phyloP scores from a whole-genome alignment of 1,140 invertebrate genomes.

The Lepidurus apus region DNA sequence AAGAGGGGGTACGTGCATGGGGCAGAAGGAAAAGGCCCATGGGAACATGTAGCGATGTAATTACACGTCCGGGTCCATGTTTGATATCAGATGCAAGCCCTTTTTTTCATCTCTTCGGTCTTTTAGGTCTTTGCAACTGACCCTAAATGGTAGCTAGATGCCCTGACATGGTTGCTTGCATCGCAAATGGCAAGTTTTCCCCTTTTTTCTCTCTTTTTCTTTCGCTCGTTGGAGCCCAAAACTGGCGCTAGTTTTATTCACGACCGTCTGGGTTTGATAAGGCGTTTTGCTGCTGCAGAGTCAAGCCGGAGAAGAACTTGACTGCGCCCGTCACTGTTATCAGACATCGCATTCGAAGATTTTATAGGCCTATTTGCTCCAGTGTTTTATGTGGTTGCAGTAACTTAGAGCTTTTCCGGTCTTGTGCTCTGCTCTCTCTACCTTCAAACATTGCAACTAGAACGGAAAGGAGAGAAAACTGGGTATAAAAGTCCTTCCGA shows the following conservation, averaged over 20 bases:
- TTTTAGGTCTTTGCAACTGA: no score
- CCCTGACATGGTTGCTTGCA: no score
- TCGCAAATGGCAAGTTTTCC: not conserved
- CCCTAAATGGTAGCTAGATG: no score
- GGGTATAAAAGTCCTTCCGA: no score
- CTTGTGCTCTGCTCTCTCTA: not conserved
- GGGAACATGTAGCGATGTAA: no score
- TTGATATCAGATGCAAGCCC: no score
- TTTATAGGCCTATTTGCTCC: constrained; percentile 7
- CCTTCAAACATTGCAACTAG: no score
- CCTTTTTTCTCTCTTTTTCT: not conserved
- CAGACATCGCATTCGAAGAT: not conserved
- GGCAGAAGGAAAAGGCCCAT: no score
- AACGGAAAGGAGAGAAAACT: no score
- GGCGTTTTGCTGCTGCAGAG: not conserved
- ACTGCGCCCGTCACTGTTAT: not conserved
- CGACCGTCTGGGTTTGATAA: not conserved
- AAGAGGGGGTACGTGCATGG: no score
- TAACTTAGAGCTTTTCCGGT: not conserved
- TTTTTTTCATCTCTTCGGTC: no score
- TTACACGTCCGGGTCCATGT: no score
- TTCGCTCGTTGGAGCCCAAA: not conserved
- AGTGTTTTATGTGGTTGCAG: not conserved
- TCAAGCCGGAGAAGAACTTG: not conserved
- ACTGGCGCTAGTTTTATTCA: not conserved